phyloP scores from a whole-genome alignment of 1,140 invertebrate genomes.

The Manduca sexta region DNA sequence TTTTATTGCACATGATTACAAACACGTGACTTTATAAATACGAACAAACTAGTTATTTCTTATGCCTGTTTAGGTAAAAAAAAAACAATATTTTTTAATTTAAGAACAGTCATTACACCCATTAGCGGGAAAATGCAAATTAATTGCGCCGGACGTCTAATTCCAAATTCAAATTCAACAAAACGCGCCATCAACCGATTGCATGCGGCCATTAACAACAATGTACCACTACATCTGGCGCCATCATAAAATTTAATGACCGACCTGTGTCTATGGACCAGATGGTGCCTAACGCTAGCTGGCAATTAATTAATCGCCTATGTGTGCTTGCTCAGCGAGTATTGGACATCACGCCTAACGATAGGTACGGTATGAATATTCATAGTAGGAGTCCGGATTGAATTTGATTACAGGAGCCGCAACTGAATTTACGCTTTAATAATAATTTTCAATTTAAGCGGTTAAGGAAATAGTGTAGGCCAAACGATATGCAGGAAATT shows the following conservation, averaged over 20 bases:
- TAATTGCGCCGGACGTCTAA: neutral
- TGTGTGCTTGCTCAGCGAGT: constrained; percentile 40
- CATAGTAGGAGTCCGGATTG: constrained; percentile 25
- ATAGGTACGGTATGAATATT: constrained; percentile 48
- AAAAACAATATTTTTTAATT: neutral
- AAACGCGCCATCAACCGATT: constrained; percentile 25
- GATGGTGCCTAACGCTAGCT: constrained; percentile 44
- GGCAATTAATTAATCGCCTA: constrained; percentile 59
- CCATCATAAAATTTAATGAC: constrained; percentile 61
- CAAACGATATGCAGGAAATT: no score
- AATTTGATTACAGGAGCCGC: constrained; percentile 22
- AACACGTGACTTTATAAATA: no score
- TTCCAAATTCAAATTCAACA: constrained; percentile 30
- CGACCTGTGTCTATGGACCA: constrained; percentile 41
- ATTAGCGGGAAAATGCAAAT: neutral
- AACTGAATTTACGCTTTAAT: neutral
- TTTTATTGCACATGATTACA: no score
- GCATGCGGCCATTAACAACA: constrained; percentile 43
- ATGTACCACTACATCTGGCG: constrained; percentile 34
- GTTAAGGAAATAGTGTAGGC: no score
- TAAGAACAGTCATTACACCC: neutral
- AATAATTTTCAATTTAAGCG: no score
- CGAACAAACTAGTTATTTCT: no score
- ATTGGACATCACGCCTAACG: constrained; percentile 50
- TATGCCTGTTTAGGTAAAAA: no score